Evolutionary conservation across 1,140 invertebrate species (phyloP).

Genomic region (Catajapyx aquilonaris): DNA sequence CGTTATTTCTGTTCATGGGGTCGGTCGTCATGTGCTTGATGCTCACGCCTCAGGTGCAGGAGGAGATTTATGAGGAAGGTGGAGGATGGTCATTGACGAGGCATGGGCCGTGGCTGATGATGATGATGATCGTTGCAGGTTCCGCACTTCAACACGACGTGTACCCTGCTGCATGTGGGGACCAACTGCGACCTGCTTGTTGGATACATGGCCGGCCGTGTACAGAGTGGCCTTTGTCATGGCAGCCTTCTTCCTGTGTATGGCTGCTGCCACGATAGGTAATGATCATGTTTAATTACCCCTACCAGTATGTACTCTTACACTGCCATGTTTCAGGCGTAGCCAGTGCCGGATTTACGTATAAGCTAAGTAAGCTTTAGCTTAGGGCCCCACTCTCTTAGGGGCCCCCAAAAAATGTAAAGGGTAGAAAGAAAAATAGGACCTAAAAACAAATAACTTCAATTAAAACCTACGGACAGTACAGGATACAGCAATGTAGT

Average conservation of each 20-base stretch:
- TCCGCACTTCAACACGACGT: constrained; percentile 20
- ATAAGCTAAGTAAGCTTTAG: constrained; percentile 1
- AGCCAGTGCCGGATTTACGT: background rate
- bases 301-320: too few species aligned
- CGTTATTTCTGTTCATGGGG: constrained; percentile 19
- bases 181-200: constrained; percentile 20
- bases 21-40: constrained; percentile 23
- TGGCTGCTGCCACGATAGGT: constrained; percentile 19
- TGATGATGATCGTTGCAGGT: too few species aligned
- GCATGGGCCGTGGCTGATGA: too few species aligned
- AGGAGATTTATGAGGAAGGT: constrained; percentile 19
- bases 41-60: constrained; percentile 20
- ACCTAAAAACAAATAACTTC: too few species aligned
- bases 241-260: constrained; percentile 19
- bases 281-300: too few species aligned
- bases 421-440: too few species aligned
- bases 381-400: background rate
- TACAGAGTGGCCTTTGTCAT: constrained; percentile 24
- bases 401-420: background rate
- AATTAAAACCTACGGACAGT: too few species aligned
- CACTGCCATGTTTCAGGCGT: too few species aligned
- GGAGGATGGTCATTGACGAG: constrained; percentile 8
- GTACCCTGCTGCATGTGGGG: constrained; percentile 18
- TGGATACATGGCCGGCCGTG: constrained; percentile 25
- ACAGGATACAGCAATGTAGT: too few species aligned